These are phyloP conservation scores for Siniperca undulata DNA, from an alignment of 2,797 vertebrate species.

Conservation along the genomic window DNA sequence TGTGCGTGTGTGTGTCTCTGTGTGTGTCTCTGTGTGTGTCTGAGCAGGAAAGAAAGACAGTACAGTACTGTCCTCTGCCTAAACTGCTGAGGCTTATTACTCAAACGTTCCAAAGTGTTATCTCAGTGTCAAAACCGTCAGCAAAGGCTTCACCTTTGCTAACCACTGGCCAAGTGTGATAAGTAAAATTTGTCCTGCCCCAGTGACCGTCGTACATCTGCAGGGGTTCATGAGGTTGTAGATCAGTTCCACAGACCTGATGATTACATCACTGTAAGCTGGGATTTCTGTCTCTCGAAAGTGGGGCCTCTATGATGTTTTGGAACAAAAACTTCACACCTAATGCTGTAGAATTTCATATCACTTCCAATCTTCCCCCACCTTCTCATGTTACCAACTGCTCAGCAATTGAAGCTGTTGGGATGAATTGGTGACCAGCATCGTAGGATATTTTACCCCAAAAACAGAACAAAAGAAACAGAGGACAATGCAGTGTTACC, in stretches of 20 bases:
- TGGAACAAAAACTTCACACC: background rate
- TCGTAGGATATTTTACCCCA: background rate
- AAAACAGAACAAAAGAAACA: background rate
- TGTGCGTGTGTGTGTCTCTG: constrained; percentile 27
- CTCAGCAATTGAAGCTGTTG: background rate
- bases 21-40: constrained; percentile 33
- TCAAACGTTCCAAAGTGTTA: constrained; percentile 74
- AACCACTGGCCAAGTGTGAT: constrained; percentile 63
- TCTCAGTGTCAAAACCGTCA: constrained; percentile 67
- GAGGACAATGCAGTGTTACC: too few relatives aligned
- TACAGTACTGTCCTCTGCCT: constrained; percentile 72
- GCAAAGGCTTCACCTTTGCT: constrained; percentile 64
- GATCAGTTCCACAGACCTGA: constrained; percentile 37
- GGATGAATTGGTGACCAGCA: background rate
- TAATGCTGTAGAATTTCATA: background rate
- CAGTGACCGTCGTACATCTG: constrained; percentile 38
- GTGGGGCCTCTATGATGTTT: constrained; percentile 5
- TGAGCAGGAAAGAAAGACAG: constrained; percentile 54
- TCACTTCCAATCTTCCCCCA: constrained; percentile 1
- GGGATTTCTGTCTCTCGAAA: constrained; percentile 28
- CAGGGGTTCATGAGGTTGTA: constrained; percentile 22
- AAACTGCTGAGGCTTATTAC: constrained; percentile 76
- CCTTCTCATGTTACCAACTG: background rate
- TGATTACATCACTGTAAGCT: constrained; percentile 40
- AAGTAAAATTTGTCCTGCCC: constrained; percentile 32